These are phyloP conservation scores for Melanerpes formicivorus DNA, from an alignment of 2,113 vertebrate genomes.

Conservation along the genomic window DNA sequence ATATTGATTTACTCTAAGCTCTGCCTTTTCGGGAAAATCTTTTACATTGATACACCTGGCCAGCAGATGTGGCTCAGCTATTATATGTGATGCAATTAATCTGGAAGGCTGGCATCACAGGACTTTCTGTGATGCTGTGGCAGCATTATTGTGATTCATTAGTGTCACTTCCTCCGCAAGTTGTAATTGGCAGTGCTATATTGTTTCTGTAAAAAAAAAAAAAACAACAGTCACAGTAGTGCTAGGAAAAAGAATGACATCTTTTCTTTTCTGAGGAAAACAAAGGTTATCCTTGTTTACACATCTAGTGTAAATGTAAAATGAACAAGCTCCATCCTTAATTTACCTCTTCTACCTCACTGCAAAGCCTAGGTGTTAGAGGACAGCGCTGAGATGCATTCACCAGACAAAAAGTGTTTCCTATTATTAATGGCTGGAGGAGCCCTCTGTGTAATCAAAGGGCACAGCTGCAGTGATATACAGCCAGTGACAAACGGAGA, in stretches of 20 bases:
- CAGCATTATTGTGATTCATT: slow-evolving; percentile 63
- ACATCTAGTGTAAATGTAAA: slow-evolving; percentile 51
- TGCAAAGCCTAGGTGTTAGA: slow-evolving; percentile 75
- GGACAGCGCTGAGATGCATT: slow-evolving; percentile 61
- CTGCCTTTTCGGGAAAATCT: not conserved
- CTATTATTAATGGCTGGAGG: slow-evolving; percentile 83
- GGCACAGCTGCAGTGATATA: slow-evolving; percentile 83
- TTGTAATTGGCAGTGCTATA: slow-evolving; percentile 34
- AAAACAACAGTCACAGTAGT: not conserved
- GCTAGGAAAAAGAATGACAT: slow-evolving; percentile 19
- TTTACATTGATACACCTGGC: slow-evolving; percentile 42
- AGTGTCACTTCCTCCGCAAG: slow-evolving; percentile 41
- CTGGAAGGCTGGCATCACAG: slow-evolving; percentile 48
- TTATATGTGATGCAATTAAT: slow-evolving; percentile 61
- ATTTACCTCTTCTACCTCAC: slow-evolving; percentile 71
- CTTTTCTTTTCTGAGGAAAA: slow-evolving; percentile 35
- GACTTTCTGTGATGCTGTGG: slow-evolving; percentile 25
- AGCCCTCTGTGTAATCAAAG: slow-evolving; percentile 84
- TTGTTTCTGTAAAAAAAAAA: slow-evolving; percentile 48
- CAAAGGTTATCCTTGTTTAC: slow-evolving; percentile 70
- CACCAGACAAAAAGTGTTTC: slow-evolving; percentile 81
- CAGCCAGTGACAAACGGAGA: slow-evolving; percentile 76
- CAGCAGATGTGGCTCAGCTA: slow-evolving; percentile 44
- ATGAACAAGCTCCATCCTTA: slow-evolving; percentile 67
- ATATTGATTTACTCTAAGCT: slow-evolving; percentile 17